A percentile compares a stretch with the other conserved stretches of the same genome.
Evolutionary conservation across 2,797 vertebrate species (phyloP).

Genomic region (Phataginus tetradactyla): DNA sequence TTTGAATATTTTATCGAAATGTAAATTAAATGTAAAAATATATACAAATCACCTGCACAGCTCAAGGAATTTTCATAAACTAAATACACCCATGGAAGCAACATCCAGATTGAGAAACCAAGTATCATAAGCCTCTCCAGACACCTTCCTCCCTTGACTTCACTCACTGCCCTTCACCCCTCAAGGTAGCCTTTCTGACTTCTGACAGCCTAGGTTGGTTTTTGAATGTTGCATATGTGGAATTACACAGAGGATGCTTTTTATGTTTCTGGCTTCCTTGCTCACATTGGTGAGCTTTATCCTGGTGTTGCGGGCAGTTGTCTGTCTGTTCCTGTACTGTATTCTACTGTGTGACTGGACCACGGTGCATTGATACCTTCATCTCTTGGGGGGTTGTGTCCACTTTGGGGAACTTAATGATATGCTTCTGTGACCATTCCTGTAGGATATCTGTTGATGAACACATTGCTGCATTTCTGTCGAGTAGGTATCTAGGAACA

Average conservation of each 20-base stretch:
- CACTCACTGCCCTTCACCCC: rapidly evolving
- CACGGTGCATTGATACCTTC: not conserved
- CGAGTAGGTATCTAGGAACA: conserved; percentile 38
- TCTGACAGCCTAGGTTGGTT: not conserved
- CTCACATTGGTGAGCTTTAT: not conserved
- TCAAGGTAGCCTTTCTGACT: not conserved
- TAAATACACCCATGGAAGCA: not conserved
- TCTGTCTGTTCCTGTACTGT: rapidly evolving
- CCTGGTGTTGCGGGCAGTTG: not conserved
- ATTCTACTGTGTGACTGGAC: too few species aligned
- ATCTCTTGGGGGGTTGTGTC: not conserved
- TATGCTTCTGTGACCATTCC: not conserved
- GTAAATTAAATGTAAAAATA: not conserved
- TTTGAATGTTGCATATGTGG: not conserved
- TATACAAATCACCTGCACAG: not conserved
- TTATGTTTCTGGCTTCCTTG: not conserved
- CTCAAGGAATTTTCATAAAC: not conserved
- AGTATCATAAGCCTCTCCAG: not conserved
- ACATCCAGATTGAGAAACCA: not conserved
- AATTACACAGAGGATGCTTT: not conserved
- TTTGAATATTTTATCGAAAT: conserved; percentile 11
- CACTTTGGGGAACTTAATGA: not conserved
- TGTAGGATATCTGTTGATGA: not conserved
- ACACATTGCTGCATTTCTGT: conserved; percentile 25
- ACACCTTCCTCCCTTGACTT: not conserved